Evolutionary conservation across 2,113 vertebrate species (phyloP).

Genomic region (Columbina picui): DNA sequence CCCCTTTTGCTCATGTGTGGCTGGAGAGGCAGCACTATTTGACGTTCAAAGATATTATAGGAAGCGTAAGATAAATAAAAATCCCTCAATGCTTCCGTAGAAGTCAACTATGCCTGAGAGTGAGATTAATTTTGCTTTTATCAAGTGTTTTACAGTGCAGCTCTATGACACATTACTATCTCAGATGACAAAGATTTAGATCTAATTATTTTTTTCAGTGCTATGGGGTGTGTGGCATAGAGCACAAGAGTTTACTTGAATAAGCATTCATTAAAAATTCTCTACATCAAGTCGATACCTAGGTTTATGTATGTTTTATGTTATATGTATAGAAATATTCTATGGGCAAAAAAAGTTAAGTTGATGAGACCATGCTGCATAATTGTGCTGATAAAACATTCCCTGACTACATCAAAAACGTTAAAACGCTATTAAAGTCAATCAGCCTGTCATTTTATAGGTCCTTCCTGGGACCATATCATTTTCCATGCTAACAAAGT

Average conservation of each 20-base stretch:
- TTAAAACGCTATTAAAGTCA: not conserved
- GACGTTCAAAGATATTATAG: not conserved
- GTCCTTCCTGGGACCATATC: not conserved
- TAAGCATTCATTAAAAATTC: not conserved
- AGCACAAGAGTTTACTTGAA: not conserved
- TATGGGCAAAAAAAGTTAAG: not conserved
- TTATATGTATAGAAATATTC: fast-evolving
- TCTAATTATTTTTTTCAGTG: not conserved
- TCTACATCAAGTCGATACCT: not conserved
- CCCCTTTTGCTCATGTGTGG: fast-evolving
- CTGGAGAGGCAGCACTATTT: not conserved
- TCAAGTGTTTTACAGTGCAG: not conserved
- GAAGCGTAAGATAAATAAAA: not conserved
- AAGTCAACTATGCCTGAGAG: not conserved
- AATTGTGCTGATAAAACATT: not conserved
- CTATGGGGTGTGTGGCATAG: not conserved
- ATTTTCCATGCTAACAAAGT: not conserved
- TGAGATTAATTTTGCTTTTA: not conserved
- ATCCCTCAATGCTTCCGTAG: not conserved
- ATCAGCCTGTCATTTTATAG: not conserved
- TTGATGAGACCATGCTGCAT: not conserved
- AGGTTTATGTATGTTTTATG: not conserved
- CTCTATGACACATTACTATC: not conserved
- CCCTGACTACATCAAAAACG: not conserved
- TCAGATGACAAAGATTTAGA: not conserved